Conservation (phyloP, 2,113 vertebrate genomes). For the Elephas maximus region DNA sequence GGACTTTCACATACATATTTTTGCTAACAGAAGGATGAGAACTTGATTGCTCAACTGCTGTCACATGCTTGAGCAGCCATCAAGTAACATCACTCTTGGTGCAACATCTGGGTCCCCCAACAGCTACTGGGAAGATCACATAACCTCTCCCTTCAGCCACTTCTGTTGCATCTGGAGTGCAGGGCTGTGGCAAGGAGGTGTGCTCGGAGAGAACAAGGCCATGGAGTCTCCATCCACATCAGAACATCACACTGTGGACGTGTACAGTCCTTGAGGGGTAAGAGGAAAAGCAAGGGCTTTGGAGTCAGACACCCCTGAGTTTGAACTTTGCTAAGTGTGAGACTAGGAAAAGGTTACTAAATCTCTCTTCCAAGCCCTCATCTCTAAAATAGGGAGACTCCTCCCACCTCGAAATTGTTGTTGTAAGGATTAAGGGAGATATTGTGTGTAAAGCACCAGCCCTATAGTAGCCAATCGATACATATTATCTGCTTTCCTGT, state of each 20-base stretch:
- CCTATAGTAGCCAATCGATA: background rate
- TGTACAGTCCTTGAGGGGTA: background rate
- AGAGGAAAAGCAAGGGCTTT: background rate
- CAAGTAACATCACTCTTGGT: background rate
- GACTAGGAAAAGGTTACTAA: background rate
- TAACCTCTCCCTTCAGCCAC: background rate
- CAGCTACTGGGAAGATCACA: background rate
- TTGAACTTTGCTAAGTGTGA: background rate
- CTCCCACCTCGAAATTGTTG: background rate
- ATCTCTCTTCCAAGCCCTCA: background rate
- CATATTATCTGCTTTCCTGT: background rate
- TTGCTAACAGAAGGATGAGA: background rate
- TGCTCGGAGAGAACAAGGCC: background rate
- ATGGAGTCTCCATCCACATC: background rate
- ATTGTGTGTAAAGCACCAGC: background rate
- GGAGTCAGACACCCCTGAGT: background rate
- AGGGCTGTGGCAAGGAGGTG: background rate
- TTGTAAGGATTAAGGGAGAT: background rate
- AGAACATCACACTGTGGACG: background rate
- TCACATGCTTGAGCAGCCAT: background rate
- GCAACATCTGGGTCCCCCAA: background rate
- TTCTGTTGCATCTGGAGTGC: background rate
- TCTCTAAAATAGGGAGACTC: background rate
- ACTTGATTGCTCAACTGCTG: accelerated
- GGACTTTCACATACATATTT: background rate